Percentiles rank a stretch among this genome's conserved stretches.
phyloP scores from a whole-genome alignment of 2,797 vertebrate genomes.

The Thripadectes ignobilis region DNA sequence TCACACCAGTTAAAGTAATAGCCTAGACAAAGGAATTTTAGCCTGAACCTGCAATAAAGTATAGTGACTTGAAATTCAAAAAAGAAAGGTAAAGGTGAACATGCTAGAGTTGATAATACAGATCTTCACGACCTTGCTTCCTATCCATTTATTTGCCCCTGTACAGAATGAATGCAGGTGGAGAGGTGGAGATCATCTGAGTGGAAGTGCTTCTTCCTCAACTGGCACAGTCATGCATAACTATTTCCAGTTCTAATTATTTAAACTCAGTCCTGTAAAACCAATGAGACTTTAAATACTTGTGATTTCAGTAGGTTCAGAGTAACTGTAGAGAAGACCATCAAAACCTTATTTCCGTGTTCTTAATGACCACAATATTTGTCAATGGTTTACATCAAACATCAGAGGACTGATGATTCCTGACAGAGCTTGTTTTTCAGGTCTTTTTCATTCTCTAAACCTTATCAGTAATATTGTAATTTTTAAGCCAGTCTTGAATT shows the following conservation, averaged over 20 bases:
- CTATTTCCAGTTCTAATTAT: not conserved
- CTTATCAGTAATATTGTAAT: not conserved
- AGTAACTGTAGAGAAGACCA: not conserved
- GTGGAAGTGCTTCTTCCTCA: not conserved
- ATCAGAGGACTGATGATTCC: not conserved
- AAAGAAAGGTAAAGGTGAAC: not conserved
- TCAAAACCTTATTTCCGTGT: not conserved
- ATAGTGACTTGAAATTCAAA: constrained; percentile 17
- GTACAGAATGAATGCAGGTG: not conserved
- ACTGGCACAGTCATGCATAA: not conserved
- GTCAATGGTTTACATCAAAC: not conserved
- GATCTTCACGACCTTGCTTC: not conserved
- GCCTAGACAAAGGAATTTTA: not conserved
- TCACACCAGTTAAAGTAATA: constrained; percentile 2
- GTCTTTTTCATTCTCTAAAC: not conserved
- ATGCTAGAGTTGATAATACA: not conserved
- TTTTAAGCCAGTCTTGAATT: not conserved
- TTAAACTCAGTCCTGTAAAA: not conserved
- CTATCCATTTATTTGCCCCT: not conserved
- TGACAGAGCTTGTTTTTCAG: not conserved
- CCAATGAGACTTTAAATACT: not conserved
- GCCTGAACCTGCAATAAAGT: not conserved
- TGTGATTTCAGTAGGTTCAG: not conserved
- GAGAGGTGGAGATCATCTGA: not conserved
- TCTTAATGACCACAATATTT: not conserved